A percentile compares a stretch with the other conserved stretches of the same genome.
Evolutionary conservation across 1,140 invertebrate species (phyloP).

Genomic region (Drosophila pandora): DNA sequence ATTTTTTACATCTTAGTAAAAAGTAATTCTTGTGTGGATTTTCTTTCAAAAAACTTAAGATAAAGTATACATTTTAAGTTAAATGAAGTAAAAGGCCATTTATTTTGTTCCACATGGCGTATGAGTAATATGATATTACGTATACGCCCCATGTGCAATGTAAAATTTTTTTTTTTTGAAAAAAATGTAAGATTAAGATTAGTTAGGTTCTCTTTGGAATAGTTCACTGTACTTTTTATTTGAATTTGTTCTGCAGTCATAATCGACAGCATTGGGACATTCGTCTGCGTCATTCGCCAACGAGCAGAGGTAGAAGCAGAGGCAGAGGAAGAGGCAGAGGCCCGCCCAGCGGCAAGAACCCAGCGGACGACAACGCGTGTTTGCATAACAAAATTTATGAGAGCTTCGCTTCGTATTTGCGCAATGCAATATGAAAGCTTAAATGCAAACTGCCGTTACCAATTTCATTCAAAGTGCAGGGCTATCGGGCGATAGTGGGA

Average conservation of each 20-base stretch:
- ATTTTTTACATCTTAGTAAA: too few relatives aligned
- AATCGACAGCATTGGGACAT: slow-evolving; percentile 51
- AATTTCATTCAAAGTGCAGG: slow-evolving; percentile 72
- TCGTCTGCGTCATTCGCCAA: slow-evolving; percentile 71
- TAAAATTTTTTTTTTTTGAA: too few relatives aligned
- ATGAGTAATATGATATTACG: slow-evolving; percentile 4
- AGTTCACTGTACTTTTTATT: slow-evolving; percentile 7
- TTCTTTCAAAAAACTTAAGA: too few relatives aligned
- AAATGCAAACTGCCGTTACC: slow-evolving; percentile 69
- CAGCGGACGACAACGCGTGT: slow-evolving; percentile 32
- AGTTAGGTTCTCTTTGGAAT: too few relatives aligned
- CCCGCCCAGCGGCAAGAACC: neutral
- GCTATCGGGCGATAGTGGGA: slow-evolving; percentile 8
- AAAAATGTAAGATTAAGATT: neutral
- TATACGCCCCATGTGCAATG: neutral
- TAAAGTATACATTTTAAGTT: too few relatives aligned
- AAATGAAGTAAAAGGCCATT: too few relatives aligned
- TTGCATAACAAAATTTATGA: slow-evolving; percentile 61
- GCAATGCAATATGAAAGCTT: slow-evolving; percentile 72
- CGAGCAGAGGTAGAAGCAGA: too few relatives aligned
- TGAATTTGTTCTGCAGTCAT: slow-evolving; percentile 27
- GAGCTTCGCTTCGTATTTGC: slow-evolving; percentile 55
- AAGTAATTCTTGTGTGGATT: too few relatives aligned
- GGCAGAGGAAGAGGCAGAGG: neutral
- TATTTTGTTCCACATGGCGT: neutral